Evolutionary conservation across 2,888 invertebrate genomes (phyloP).

Genomic region (Rhodophaea formosa): DNA sequence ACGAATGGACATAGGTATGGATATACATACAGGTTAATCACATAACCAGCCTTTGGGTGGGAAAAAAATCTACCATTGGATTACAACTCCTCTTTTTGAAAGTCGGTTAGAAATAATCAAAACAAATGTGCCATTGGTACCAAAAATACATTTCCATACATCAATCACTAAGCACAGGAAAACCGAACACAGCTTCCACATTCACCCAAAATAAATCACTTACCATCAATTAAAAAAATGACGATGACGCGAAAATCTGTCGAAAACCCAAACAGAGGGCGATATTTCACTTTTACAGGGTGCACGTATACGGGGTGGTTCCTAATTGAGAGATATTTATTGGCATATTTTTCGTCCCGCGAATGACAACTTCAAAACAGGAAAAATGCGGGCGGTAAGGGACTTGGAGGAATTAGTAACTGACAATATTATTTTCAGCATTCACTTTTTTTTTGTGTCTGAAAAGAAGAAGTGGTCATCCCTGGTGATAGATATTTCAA

Average conservation of each 20-base stretch:
- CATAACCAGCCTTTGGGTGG: no score
- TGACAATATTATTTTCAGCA: neutral
- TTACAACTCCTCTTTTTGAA: no score
- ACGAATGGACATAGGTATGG: no score
- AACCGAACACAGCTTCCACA: neutral
- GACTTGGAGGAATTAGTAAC: neutral
- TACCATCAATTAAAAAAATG: slow-evolving; percentile 21
- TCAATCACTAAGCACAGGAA: slow-evolving; percentile 4
- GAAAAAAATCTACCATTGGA: no score
- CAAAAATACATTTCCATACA: neutral
- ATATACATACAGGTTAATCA: no score
- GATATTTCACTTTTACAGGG: slow-evolving; percentile 19
- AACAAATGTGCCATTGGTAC: no score
- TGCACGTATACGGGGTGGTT: slow-evolving; percentile 9
- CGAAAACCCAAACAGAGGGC: slow-evolving; percentile 14
- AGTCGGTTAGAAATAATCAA: no score
- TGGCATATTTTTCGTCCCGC: slow-evolving; percentile 19
- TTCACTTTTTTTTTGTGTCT: no score
- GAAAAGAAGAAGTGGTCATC: no score
- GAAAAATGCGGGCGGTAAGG: slow-evolving; percentile 13
- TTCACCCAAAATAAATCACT: slow-evolving; percentile 13
- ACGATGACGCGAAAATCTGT: slow-evolving; percentile 11
- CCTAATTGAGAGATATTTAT: slow-evolving; percentile 24
- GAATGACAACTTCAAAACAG: slow-evolving; percentile 12
- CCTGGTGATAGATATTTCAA: no score